Conservation (phyloP, 2,797 vertebrate species). For the Chelonia mydas region DNA sequence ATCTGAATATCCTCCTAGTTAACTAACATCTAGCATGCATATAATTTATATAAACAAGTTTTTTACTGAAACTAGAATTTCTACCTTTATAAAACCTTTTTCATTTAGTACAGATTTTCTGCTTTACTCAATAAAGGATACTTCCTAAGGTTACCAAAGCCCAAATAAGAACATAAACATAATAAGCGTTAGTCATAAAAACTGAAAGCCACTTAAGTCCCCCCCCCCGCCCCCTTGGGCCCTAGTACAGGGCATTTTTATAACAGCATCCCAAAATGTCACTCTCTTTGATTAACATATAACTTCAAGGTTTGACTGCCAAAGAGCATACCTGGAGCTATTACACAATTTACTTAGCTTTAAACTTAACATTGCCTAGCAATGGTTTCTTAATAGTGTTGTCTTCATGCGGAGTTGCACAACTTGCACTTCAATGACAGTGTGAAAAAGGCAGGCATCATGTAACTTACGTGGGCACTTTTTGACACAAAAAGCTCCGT, state of each 20-base stretch:
- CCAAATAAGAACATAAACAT: not conserved
- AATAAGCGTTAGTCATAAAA: not conserved
- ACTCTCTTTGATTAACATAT: not conserved
- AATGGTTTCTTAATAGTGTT: not conserved
- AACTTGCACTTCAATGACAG: accelerated
- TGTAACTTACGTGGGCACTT: constrained; percentile 94
- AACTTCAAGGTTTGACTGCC: not conserved
- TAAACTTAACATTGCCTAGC: not conserved
- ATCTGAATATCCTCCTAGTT: not conserved
- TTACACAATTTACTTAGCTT: not conserved
- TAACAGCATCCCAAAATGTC: not conserved
- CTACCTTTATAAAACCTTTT: not conserved
- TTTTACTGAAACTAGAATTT: not conserved
- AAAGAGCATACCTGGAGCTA: not conserved
- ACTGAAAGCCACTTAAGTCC: not conserved
- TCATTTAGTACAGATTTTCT: not conserved
- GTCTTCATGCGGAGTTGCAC: not conserved
- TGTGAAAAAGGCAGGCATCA: not conserved
- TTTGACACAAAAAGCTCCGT: constrained; percentile 97
- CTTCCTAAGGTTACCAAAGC: not conserved
- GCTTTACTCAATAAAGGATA: not conserved
- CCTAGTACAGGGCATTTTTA: not conserved
- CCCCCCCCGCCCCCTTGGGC: accelerated
- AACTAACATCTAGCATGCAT: not conserved
- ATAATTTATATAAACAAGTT: not conserved